Base-by-base conservation (phyloP, 2,888 invertebrate genomes). In the Orthonevra nobilis region DNA sequence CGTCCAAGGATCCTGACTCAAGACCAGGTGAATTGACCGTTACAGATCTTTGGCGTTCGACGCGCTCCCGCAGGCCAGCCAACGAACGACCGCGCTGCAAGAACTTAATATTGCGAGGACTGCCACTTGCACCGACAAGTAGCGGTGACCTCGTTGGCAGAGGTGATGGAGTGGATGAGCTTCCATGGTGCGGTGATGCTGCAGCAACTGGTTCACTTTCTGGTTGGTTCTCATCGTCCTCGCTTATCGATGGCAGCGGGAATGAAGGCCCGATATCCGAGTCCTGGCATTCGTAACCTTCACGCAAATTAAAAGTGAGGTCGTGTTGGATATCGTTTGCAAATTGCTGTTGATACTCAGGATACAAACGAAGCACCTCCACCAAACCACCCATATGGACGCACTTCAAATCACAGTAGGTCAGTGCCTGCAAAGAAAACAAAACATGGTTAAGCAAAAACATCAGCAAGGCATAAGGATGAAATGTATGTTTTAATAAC, bases 371-470 rank as follows among this genome's bases (percentile, higher is more conserved):
- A 10, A 98, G 90, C 0, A 96, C 96, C 83, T 97, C 97, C 9
- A 96, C 94, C 48, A 98, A 90, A 1, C 97, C 97, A 81, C 93
- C 94, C 91, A 97, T 96, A 89, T 96, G 93, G 82, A 98, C 95
- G 89, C 97, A 96, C 90, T 98, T 97, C 70, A 98, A 91, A 90
- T 98, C 98, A 89, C 98, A 98, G 89, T 98, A 98, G 38, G 98
- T 98, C 58, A 98, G 91, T 30, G 97, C 97, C 90, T 94, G 90
- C 3, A 70, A 82, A 56, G 19, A 36, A 36, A 23, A 44, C 23
- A 50, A 19, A 26, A 52, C 2, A 63, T 42, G 26, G 7, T 50
- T 32, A 19, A 54, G 23, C 30, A 19, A 7, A 14, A 3, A 7
- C 4, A n/a, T n/a, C 1, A 10, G 12, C 6, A 40, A 40, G 17